These are phyloP conservation scores for Macrophya alboannulata DNA, from an alignment of 2,888 invertebrate genomes.

Conservation along the genomic window DNA sequence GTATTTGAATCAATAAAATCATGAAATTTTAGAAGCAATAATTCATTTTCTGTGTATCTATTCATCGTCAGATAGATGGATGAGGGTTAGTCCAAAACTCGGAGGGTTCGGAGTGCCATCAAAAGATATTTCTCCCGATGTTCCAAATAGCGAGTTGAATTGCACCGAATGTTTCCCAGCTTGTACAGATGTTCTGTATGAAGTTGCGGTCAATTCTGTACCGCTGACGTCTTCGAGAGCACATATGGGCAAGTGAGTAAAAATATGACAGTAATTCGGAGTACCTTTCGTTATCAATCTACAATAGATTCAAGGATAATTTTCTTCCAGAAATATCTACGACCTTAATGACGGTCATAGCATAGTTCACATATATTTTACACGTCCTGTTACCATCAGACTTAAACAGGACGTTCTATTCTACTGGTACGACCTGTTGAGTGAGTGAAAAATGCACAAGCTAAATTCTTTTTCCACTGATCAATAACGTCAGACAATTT, in stretches of 20 bases:
- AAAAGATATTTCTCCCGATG: not conserved
- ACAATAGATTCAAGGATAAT: not conserved
- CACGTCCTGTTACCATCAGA: slow-evolving; percentile 76
- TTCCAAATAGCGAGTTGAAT: not conserved
- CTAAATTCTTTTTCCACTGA: not conserved
- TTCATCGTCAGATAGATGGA: not conserved
- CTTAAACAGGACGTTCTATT: slow-evolving; percentile 82
- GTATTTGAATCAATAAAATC: not conserved
- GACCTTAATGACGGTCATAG: not conserved
- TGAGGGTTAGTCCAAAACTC: not conserved
- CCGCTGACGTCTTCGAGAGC: not conserved
- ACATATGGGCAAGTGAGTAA: not conserved
- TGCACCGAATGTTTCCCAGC: not conserved
- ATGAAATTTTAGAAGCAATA: not conserved
- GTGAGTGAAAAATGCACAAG: slow-evolving; percentile 80
- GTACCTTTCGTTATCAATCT: not conserved
- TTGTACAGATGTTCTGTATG: not conserved
- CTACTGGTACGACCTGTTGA: slow-evolving; percentile 85
- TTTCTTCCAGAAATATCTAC: not conserved
- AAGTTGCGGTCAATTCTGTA: not conserved
- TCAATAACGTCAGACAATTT: too few relatives aligned
- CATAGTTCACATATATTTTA: not conserved
- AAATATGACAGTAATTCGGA: not conserved
- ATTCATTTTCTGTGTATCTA: not conserved
- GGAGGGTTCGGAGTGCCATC: not conserved